A percentile compares a stretch with the other conserved stretches of the same genome.
Evolutionary conservation across 2,888 invertebrate species (phyloP).

Genomic region (Hyposoter dolosus): DNA sequence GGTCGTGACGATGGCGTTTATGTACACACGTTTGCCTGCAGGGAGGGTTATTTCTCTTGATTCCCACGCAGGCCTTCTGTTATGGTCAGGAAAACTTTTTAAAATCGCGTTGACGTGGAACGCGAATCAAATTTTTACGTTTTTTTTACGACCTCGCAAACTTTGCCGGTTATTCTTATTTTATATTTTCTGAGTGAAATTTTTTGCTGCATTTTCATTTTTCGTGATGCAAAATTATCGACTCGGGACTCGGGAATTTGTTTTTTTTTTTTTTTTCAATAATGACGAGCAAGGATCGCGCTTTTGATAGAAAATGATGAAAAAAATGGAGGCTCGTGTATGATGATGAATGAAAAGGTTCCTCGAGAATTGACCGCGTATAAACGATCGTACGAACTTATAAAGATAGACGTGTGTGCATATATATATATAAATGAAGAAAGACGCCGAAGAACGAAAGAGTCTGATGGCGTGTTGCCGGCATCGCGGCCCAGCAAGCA

Average conservation of each 20-base stretch:
- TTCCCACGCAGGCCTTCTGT: not conserved
- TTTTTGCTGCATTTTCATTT: not conserved
- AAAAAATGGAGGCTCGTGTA: not conserved
- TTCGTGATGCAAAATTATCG: not conserved
- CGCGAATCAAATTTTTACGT: not conserved
- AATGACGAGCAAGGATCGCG: not conserved
- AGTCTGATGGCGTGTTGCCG: conserved; percentile 44
- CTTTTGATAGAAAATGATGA: not conserved
- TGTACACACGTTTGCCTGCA: conserved; percentile 36
- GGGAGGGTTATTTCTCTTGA: conserved; percentile 32
- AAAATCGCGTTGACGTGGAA: not conserved
- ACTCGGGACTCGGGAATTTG: not conserved
- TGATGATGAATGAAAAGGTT: conserved; percentile 9
- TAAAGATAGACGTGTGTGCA: not conserved
- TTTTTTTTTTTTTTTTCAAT: not conserved
- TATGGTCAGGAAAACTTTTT: not conserved
- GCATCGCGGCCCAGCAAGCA: conserved; percentile 67
- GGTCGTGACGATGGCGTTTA: conserved; percentile 62
- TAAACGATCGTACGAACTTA: not conserved
- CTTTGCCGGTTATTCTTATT: not conserved
- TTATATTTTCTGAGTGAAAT: not conserved
- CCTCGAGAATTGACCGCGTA: not conserved
- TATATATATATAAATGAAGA: not conserved
- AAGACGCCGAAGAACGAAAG: conserved; percentile 55
- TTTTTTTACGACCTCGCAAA: too few species aligned